Evolutionary conservation across 1,140 invertebrate genomes (phyloP).

Genomic region (Pseudoatta argentina): DNA sequence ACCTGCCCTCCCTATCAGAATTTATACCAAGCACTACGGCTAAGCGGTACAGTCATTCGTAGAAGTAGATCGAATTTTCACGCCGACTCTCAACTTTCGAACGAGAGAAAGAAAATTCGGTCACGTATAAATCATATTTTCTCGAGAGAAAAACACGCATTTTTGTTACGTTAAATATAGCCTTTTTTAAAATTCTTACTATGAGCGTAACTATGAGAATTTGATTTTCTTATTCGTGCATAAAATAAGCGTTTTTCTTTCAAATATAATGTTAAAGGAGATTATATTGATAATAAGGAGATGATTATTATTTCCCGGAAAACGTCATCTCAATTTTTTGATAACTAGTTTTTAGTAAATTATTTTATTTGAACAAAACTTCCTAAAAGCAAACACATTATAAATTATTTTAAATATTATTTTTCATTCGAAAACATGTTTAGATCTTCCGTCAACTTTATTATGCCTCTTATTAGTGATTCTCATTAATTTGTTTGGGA

Average conservation of each 20-base stretch:
- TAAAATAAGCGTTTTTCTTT: background rate
- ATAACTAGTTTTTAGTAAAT: background rate
- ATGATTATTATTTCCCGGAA: background rate
- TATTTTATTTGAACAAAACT: background rate
- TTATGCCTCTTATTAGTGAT: background rate
- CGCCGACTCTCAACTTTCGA: background rate
- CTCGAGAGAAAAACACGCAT: background rate
- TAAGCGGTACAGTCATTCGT: constrained; percentile 78
- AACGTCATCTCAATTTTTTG: background rate
- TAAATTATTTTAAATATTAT: background rate
- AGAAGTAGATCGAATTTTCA: constrained; percentile 66
- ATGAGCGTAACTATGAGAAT: no score
- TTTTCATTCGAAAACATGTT: background rate
- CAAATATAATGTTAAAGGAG: background rate
- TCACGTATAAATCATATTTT: background rate
- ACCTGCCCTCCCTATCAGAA: constrained; percentile 85
- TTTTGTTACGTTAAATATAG: background rate
- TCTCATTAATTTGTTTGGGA: background rate
- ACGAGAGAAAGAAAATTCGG: background rate
- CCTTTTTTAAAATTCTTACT: background rate
- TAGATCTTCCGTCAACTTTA: background rate
- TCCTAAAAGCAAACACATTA: no score
- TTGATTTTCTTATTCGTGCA: background rate
- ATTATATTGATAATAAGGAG: background rate
- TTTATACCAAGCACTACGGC: constrained; percentile 78